Evolutionary conservation across 2,113 vertebrate species (phyloP).

Genomic region (Cinclus cinclus): DNA sequence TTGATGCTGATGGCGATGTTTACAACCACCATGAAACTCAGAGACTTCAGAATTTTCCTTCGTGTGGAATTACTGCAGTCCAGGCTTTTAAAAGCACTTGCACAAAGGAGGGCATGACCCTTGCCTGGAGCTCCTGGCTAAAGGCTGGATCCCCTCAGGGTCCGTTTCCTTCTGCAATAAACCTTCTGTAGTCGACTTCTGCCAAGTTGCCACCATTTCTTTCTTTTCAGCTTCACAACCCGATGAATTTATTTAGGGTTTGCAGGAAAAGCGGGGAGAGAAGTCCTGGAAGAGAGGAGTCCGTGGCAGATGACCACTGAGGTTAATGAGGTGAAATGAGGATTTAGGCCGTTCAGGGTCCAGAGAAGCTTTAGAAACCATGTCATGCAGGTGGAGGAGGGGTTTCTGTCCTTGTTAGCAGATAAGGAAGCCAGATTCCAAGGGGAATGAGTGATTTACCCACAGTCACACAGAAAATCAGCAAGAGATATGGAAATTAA

Average conservation of each 20-base stretch:
- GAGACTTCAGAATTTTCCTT: neutral
- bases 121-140: neutral
- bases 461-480: slow-evolving; percentile 19
- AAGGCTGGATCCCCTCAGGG: neutral
- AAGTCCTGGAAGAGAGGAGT: neutral
- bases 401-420: neutral
- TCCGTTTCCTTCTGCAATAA: neutral
- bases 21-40: neutral
- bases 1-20: neutral
- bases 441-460: slow-evolving; percentile 17
- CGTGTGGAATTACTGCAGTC: neutral
- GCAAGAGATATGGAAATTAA: slow-evolving; percentile 47
- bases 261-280: neutral
- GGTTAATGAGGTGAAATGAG: neutral
- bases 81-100: neutral
- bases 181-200: neutral
- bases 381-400: neutral
- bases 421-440: neutral
- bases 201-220: neutral
- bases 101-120: neutral
- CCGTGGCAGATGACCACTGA: neutral
- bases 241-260: neutral
- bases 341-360: neutral
- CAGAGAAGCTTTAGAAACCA: neutral
- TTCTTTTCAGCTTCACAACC: neutral